Percentiles rank a stretch among this genome's conserved stretches.
phyloP scores from a whole-genome alignment of 2,797 vertebrate genomes.

The Heteromormyrus szaboi region DNA sequence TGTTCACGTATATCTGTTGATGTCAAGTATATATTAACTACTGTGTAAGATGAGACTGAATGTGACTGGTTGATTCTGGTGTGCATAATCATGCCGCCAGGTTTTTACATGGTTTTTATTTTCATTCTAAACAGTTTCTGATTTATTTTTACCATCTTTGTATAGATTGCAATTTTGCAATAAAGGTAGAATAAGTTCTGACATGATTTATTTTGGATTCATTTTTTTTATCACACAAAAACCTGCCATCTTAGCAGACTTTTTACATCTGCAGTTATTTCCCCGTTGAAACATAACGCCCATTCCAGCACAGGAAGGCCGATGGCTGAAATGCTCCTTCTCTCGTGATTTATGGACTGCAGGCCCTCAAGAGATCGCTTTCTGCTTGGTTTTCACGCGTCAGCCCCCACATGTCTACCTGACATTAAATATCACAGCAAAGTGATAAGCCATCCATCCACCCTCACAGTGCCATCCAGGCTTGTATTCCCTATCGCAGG shows the following conservation, averaged over 20 bases:
- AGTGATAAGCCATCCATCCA: not conserved
- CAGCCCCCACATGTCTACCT: not conserved
- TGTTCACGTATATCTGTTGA: not conserved
- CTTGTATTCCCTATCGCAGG: too few species aligned
- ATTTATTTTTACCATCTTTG: not conserved
- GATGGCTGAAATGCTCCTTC: not conserved
- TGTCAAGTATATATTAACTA: not conserved
- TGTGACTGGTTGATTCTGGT: not conserved
- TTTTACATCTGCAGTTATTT: not conserved
- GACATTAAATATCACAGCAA: not conserved
- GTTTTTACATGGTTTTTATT: not conserved
- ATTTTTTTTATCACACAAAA: not conserved
- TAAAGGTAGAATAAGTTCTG: not conserved
- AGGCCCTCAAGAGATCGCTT: not conserved
- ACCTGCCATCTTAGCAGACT: not conserved
- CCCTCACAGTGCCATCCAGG: not conserved
- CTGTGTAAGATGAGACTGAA: not conserved
- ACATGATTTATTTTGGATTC: not conserved
- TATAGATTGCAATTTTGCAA: not conserved
- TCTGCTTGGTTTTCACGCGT: not conserved
- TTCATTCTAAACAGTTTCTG: not conserved
- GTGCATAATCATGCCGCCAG: not conserved
- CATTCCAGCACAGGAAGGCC: not conserved
- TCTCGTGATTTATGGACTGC: not conserved
- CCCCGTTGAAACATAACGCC: not conserved